Base-by-base conservation (phyloP, 2,113 vertebrate genomes). In the Ammodytes dubius region DNA sequence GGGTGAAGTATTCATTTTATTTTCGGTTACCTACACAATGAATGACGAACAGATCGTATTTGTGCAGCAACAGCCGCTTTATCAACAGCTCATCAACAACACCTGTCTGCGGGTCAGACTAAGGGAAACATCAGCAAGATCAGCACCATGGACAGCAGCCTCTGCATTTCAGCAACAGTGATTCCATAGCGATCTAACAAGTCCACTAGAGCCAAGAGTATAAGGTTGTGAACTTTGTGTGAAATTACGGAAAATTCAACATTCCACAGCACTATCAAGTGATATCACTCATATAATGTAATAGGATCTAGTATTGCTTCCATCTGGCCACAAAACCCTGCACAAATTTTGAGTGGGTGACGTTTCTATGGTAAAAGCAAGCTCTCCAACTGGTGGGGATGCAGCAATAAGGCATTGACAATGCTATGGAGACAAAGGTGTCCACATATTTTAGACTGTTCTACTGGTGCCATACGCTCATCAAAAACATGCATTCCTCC, bases 261-360 rank as follows among this genome's bases (percentile, higher is more conserved):
- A 74, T 43, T 69, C 59, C 52, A 64, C 52, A 47, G 40, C 53
- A 4, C 6, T 65, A 13, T 7, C 43, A 7, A 58, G n/a, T 68
- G 59, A 64, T 65, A 27, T 54, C 37, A 58, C 17, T 58, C 19
- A 56, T 47, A 65, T 46, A 46, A 66, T 47, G 35, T 17, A 61
- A 54, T 64, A 71, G 46, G 56, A 70, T 52, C 13, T 50, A 57
- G 54, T 40, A 63, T 12, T 46, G 40, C 50, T 64, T 71, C 68
- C 14, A n/a, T 74, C 71, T 90, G 87, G 87, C 85, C 1, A 69
- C 67, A 81, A 65, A 72, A 75, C 47, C 53, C 45, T 84, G 84
- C 82, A 87, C 89, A 87, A 88, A 90, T 90, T 90, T 88, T 92
- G 90, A 82, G 92, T 91, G 91, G 92, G 92, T 82, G 90, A 91